Evolutionary conservation across 2,797 vertebrate species (phyloP).

Genomic region (Adelosebastes latens): DNA sequence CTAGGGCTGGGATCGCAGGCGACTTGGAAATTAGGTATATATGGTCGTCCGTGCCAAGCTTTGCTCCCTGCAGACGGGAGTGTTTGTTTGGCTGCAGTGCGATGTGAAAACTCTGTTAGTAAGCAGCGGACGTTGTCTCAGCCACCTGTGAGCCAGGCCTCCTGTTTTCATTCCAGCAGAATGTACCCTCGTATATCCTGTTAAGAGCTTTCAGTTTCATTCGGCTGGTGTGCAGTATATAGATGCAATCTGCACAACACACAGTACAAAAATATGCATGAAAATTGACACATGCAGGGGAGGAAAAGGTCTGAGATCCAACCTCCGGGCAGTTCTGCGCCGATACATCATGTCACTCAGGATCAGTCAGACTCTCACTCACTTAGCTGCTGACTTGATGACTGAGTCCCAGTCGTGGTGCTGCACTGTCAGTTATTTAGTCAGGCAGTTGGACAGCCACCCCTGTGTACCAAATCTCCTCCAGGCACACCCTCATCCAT

Average conservation of each 20-base stretch:
- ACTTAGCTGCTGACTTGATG: slow-evolving; percentile 67
- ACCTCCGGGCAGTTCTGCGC: slow-evolving; percentile 46
- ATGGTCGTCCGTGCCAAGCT: slow-evolving; percentile 61
- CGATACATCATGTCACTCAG: slow-evolving; percentile 68
- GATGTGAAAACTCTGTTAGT: slow-evolving; percentile 43
- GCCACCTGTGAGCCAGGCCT: slow-evolving; percentile 47
- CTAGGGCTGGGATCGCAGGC: slow-evolving; percentile 70
- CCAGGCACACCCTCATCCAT: slow-evolving; percentile 35
- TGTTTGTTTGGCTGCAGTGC: slow-evolving; percentile 58
- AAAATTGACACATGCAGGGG: slow-evolving; percentile 33
- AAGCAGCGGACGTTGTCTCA: slow-evolving; percentile 34
- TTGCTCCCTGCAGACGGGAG: slow-evolving; percentile 52
- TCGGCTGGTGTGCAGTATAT: slow-evolving; percentile 32
- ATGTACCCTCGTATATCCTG: slow-evolving; percentile 27
- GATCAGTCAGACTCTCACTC: slow-evolving; percentile 71
- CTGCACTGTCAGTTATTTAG: slow-evolving; percentile 64
- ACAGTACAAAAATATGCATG: slow-evolving; percentile 49
- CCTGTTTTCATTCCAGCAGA: slow-evolving; percentile 22
- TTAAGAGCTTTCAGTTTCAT: slow-evolving; percentile 50
- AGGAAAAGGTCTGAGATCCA: slow-evolving; percentile 52
- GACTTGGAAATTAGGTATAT: slow-evolving; percentile 69
- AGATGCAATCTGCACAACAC: slow-evolving; percentile 21
- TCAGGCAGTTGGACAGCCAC: slow-evolving; percentile 49
- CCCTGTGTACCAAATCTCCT: slow-evolving; percentile 41
- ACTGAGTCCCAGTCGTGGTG: slow-evolving; percentile 44